Conservation (phyloP, 92 coral and sea anemone genomes). For the Blastomussa wellsi region DNA sequence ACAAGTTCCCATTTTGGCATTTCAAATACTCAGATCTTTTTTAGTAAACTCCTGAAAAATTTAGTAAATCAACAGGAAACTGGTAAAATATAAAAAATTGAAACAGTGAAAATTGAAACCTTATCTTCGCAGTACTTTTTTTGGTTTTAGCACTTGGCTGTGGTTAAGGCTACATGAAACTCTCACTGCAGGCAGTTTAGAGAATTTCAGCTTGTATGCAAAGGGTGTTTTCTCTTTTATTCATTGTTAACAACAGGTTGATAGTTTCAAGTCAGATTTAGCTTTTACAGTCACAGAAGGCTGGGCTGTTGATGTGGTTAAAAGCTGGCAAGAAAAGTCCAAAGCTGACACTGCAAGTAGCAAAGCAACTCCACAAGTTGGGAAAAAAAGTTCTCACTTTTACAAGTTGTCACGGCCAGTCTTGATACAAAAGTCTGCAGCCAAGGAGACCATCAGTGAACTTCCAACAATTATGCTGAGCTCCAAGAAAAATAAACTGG, state of each 20-base stretch:
- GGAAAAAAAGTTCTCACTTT: background rate
- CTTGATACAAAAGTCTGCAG: background rate
- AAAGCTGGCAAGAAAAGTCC: slow-evolving; percentile 41
- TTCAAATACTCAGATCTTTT: no score
- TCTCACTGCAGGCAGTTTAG: no score
- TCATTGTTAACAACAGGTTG: slow-evolving; percentile 35
- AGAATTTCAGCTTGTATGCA: no score
- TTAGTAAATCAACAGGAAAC: no score
- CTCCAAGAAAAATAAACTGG: background rate
- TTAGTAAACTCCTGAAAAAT: no score
- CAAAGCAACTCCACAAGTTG: background rate
- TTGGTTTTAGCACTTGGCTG: no score
- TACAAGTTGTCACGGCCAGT: slow-evolving; percentile 10
- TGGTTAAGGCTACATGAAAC: no score
- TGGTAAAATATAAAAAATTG: no score
- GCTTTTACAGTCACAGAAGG: slow-evolving; percentile 60
- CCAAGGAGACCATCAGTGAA: background rate
- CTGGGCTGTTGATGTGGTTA: slow-evolving; percentile 74
- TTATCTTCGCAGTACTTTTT: no score
- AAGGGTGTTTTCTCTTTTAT: background rate
- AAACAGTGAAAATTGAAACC: no score
- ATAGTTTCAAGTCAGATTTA: slow-evolving; percentile 40
- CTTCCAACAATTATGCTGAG: slow-evolving; percentile 26
- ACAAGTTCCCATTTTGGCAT: no score
- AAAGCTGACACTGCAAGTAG: background rate